Conservation (phyloP, 1,140 invertebrate genomes). For the Formica selysi region DNA sequence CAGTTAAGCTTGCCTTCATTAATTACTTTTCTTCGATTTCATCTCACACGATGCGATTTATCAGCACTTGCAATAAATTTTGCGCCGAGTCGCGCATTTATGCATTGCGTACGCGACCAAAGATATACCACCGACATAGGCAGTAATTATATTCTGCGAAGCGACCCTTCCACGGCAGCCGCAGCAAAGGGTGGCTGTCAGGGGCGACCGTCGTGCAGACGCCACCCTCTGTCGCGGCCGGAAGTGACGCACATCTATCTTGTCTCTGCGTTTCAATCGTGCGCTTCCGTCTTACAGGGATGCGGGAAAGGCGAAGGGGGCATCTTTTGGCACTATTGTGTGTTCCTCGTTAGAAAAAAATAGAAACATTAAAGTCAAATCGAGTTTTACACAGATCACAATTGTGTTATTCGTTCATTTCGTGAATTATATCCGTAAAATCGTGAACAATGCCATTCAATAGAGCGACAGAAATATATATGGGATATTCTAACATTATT, state of each 20-base stretch:
- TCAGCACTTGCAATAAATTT: slow-evolving; percentile 45
- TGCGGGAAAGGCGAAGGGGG: slow-evolving; percentile 24
- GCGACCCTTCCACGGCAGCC: slow-evolving; percentile 70
- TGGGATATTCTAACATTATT: background rate
- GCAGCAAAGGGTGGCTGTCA: slow-evolving; percentile 49
- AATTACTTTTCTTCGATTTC: slow-evolving; percentile 43
- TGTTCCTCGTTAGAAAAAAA: slow-evolving; percentile 5
- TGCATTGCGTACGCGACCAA: slow-evolving; percentile 22
- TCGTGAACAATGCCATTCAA: background rate
- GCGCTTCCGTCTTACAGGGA: slow-evolving; percentile 80
- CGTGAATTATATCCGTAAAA: background rate
- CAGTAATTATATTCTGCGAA: slow-evolving; percentile 84
- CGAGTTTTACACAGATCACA: background rate
- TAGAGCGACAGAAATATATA: background rate
- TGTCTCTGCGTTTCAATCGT: slow-evolving; percentile 80
- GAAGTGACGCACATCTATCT: slow-evolving; percentile 86
- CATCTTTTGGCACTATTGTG: slow-evolving; percentile 12
- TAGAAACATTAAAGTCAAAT: slow-evolving; percentile 12
- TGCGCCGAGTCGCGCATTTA: slow-evolving; percentile 38
- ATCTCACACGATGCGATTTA: slow-evolving; percentile 19
- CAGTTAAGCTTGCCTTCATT: background rate
- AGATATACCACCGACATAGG: slow-evolving; percentile 48
- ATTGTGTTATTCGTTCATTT: background rate
- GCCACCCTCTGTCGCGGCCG: slow-evolving; percentile 85
- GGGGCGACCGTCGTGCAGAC: slow-evolving; percentile 81